phyloP scores from a whole-genome alignment of 2,888 invertebrate species.

The Andrena flavipes region DNA sequence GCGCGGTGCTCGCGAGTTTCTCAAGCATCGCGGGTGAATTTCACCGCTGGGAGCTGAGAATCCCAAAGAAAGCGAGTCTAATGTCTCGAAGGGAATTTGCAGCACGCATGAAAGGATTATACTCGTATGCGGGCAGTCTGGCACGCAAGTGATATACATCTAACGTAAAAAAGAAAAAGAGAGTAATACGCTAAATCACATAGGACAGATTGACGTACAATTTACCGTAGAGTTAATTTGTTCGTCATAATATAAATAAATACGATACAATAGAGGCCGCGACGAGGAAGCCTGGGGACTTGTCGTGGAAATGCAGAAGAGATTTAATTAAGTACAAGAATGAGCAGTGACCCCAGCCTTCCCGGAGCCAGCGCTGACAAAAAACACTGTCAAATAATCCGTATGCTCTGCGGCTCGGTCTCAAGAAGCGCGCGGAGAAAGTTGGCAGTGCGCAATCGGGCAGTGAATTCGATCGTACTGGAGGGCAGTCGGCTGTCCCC shows the following conservation, averaged over 20 bases:
- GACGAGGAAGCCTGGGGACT: slow-evolving; percentile 65
- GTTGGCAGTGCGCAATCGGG: slow-evolving; percentile 79
- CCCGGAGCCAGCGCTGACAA: slow-evolving; percentile 43
- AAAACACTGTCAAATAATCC: slow-evolving; percentile 32
- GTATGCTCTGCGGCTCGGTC: slow-evolving; percentile 26
- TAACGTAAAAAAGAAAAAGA: slow-evolving; percentile 17
- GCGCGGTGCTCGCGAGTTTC: neutral
- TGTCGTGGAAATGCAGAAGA: slow-evolving; percentile 56
- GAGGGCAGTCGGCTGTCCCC: slow-evolving; percentile 1
- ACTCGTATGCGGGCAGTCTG: slow-evolving; percentile 13
- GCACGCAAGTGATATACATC: slow-evolving; percentile 30
- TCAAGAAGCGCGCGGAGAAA: slow-evolving; percentile 67
- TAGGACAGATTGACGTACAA: slow-evolving; percentile 79
- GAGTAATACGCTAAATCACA: slow-evolving; percentile 61
- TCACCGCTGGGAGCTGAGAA: slow-evolving; percentile 11
- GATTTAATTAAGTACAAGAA: slow-evolving; percentile 70
- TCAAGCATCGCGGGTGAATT: neutral
- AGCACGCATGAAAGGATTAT: slow-evolving; percentile 24
- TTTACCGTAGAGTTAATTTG: slow-evolving; percentile 65
- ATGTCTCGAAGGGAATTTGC: slow-evolving; percentile 1
- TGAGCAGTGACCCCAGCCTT: slow-evolving; percentile 66
- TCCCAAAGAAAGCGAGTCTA: slow-evolving; percentile 8
- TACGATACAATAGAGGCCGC: slow-evolving; percentile 75
- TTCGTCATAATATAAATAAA: slow-evolving; percentile 79
- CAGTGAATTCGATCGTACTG: slow-evolving; percentile 64